Evolutionary conservation across 2,888 invertebrate species (phyloP).

Genomic region (Panopea generosa): DNA sequence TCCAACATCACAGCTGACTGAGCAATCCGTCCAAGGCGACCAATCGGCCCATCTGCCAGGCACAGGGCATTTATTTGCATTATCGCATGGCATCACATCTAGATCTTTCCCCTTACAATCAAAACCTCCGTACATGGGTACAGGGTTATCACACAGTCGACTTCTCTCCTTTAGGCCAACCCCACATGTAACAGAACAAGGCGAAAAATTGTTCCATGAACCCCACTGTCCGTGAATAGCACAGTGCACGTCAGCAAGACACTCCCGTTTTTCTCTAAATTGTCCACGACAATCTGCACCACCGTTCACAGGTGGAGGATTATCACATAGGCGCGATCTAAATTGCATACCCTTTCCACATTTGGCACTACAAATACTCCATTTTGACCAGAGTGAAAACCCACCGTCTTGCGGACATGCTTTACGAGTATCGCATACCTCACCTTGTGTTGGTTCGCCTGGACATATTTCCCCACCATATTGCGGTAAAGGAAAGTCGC

Average conservation of each 20-base stretch:
- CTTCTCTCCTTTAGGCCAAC: constrained; percentile 30
- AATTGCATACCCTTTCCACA: constrained; percentile 45
- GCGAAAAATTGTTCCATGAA: constrained; percentile 35
- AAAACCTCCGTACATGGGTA: constrained; percentile 46
- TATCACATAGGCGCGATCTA: constrained; percentile 41
- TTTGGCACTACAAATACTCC: constrained; percentile 33
- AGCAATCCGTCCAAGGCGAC: constrained; percentile 47
- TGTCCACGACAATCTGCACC: constrained; percentile 50
- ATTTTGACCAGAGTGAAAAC: constrained; percentile 40
- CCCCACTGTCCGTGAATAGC: constrained; percentile 54
- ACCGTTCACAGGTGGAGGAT: constrained; percentile 53
- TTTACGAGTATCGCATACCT: constrained; percentile 34
- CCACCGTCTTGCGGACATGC: constrained; percentile 51
- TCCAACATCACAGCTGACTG: constrained; percentile 48
- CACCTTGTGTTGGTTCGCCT: constrained; percentile 28
- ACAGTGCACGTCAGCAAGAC: constrained; percentile 45
- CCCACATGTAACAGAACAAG: constrained; percentile 52
- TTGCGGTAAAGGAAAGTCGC: constrained; percentile 43
- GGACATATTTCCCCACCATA: constrained; percentile 48
- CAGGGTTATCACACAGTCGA: constrained; percentile 52
- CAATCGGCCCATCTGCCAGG: constrained; percentile 55
- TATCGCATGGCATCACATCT: constrained; percentile 34
- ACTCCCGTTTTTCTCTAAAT: constrained; percentile 21
- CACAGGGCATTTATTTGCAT: constrained; percentile 37
- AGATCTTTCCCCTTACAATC: constrained; percentile 28